A percentile compares a stretch with the other conserved stretches of the same genome.
Evolutionary conservation across 1,140 invertebrate species (phyloP).

Genomic region (Lepidurus packardi): DNA sequence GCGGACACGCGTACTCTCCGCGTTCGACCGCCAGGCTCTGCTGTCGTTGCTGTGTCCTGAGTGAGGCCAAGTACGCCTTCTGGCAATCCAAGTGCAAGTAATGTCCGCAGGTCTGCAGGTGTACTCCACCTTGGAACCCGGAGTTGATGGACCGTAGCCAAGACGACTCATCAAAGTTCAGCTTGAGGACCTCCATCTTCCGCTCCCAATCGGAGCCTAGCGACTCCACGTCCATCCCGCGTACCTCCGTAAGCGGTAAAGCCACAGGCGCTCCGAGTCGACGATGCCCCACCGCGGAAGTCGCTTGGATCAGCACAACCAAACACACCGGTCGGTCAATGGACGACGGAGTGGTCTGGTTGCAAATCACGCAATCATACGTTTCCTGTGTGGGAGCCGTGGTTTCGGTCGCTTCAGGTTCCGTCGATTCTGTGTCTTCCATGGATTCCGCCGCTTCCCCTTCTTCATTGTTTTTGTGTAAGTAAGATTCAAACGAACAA

Average conservation of each 20-base stretch:
- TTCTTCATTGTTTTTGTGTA: background rate
- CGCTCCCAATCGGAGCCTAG: constrained; percentile 53
- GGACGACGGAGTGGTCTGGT: constrained; percentile 76
- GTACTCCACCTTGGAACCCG: constrained; percentile 83
- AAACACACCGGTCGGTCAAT: constrained; percentile 82
- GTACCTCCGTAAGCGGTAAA: background rate
- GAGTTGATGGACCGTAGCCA: constrained; percentile 79
- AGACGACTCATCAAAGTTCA: constrained; percentile 67
- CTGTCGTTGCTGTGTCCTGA: constrained; percentile 66
- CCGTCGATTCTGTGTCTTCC: background rate
- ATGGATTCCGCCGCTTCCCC: constrained; percentile 1
- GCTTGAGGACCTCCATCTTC: constrained; percentile 60
- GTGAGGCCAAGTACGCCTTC: constrained; percentile 75
- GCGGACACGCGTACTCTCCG: constrained; percentile 87
- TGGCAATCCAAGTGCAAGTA: constrained; percentile 90
- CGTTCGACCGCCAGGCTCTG: constrained; percentile 68
- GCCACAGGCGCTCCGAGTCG: constrained; percentile 48
- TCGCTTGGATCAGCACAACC: constrained; percentile 74
- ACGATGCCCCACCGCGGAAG: constrained; percentile 71
- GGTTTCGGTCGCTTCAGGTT: constrained; percentile 27
- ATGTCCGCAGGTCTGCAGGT: constrained; percentile 94
- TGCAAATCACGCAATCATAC: constrained; percentile 95
- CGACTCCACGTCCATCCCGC: background rate
- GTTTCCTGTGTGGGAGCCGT: constrained; percentile 46
- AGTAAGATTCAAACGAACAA: background rate